Evolutionary conservation across 2,113 vertebrate species (phyloP), one percentile per base, ranked within the genome.

Genomic region (Urocynchramus pylzowi): DNA sequence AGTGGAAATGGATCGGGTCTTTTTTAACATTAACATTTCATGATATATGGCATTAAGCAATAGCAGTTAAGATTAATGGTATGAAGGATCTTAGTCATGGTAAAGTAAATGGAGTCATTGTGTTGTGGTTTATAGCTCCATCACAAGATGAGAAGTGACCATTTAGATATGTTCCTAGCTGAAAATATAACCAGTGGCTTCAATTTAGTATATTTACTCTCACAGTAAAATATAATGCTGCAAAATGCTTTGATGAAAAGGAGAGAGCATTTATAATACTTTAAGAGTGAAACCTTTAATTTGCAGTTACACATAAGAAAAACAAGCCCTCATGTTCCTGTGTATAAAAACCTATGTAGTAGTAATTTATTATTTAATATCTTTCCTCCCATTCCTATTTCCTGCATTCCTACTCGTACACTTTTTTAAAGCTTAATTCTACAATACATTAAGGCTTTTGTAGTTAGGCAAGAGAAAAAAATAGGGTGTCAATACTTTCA

Each of bases 11-110:
- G 35, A 79, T 69, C 57, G 0, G 4, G 28, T 86, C 53, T 86
- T 94, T 88, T 83, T 60, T 64, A 92, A 33, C 61, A 68, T 90
- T 94, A 83, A 80, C 44, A 56, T 85, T 90, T 93, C 14, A 75
- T 90, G 39, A 68, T 50, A 71, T 7, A 75, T 31, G 67, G 13
- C 57, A 90, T 83, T 85, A 73, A 92, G 75, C 30, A 79, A 56
- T 26, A 83, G 41, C 59, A 83, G 49, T 92, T 88, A 47, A 68
- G 61, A 92, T 94, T 69, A 68, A 76, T 69, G 45, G 41, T 52
- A 83, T 73, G 37, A 44, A 49, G 50, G 15, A 80, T 80, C 67
- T 64, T 57, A 86, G 49, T 75, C 65, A 63, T 6, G 75, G 27
- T 73, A 71, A 63, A 79, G 39, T 81, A 84, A 87, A 79, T 23